Base-by-base conservation (phyloP, 2,888 invertebrate genomes). In the Andrena trimmerana region DNA sequence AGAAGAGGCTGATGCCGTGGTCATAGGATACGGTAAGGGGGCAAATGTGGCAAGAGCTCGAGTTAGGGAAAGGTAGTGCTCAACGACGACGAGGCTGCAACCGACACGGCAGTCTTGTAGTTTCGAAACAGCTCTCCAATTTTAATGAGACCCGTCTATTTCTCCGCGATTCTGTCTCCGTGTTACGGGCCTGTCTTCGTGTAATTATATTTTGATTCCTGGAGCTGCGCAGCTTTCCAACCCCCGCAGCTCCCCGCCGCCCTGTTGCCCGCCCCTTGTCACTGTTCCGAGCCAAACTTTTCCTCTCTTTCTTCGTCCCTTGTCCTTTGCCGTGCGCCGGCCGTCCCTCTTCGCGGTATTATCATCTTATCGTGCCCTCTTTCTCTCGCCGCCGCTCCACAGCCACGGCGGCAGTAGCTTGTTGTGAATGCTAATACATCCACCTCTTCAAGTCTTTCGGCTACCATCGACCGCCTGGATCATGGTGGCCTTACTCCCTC, bases 81-180 rank as follows among this genome's bases (percentile, higher is more conserved):
- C 88, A 83, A 86, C 89, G 86, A 82, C 78, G 90, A 88, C 88
- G 86, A 89, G 89, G 88, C 91, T 92, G 92, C 92, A 91, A 92
- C 92, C 91, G 93, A 93, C 93, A 91, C 92, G 90, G 90, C 91
- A 92, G 93, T 91, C 92, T 92, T 91, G 92, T 91, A 93, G 92
- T 93, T 93, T 91, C 91, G 92, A 92, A 93, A 93, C 93, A 93
- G 91, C 92, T 91, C 93, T 93, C 92, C 92, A 93, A 93, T 93
- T 93, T 93, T 93, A 93, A 93, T 93, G 93, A 93, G 93, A 91
- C 91, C 91, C 91, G 91, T 93, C 93, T 92, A 92, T 93, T 93
- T 91, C 91, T 86, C 88, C 89, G 90, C 90, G 90, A 91, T 92
- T 91, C 91, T 91, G 91, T 91, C 92, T 90, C 92, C 91, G 90